A percentile compares a stretch with the other conserved stretches of the same genome.
Conservation (phyloP, 2,113 vertebrate species). For the Salvelinus namaycush region DNA sequence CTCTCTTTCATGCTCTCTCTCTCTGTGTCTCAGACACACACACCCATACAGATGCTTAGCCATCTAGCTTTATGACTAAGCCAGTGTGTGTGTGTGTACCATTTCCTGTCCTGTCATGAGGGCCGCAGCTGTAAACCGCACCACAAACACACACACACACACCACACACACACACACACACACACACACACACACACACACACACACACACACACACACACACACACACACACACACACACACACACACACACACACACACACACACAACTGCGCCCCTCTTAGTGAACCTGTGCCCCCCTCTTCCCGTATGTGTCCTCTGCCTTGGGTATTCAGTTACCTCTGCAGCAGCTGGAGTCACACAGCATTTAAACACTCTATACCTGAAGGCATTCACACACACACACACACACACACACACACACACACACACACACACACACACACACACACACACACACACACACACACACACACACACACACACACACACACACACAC, state of each 20-base stretch:
- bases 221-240: no score
- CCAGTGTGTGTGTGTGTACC: background rate
- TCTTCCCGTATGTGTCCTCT: constrained; percentile 59
- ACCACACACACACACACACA: background rate
- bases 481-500: background rate
- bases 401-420: constrained; percentile 31
- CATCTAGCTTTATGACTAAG: background rate
- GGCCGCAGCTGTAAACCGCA: constrained; percentile 38
- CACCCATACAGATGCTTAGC: background rate
- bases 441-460: constrained; percentile 24
- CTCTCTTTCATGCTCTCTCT: background rate
- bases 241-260: no score
- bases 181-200: background rate
- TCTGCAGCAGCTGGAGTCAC: constrained; percentile 71
- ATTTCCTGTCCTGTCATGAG: constrained; percentile 2
- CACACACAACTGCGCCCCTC: constrained; percentile 10
- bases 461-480: background rate
- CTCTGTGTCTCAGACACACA: background rate
- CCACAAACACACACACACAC: no score
- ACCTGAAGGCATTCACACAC: constrained; percentile 67
- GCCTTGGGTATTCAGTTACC: constrained; percentile 64
- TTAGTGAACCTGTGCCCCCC: constrained; percentile 30
- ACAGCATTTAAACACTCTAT: constrained; percentile 58
- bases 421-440: constrained; percentile 21
- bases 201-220: no score